Evolutionary conservation across 2,113 vertebrate genomes (phyloP).

Genomic region (Laticauda laticaudata): DNA sequence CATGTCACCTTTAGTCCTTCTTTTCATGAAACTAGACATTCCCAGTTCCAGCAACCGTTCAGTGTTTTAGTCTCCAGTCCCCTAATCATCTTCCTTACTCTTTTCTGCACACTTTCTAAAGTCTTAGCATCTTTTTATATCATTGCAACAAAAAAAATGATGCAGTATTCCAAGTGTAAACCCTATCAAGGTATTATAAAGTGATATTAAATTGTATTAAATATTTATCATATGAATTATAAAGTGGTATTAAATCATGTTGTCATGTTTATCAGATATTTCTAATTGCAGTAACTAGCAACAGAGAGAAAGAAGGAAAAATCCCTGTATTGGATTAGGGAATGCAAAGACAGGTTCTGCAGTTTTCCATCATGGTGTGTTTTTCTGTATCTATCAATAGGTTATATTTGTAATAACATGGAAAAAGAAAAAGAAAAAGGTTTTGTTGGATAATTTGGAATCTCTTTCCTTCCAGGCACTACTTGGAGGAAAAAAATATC

Average conservation of each 20-base stretch:
- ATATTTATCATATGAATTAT: too few relatives aligned
- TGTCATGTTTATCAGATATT: background rate
- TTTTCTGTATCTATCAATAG: background rate
- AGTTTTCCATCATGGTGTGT: background rate
- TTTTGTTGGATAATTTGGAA: background rate
- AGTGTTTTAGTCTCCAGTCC: too few relatives aligned
- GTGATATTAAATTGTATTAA: too few relatives aligned
- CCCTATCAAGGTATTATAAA: too few relatives aligned
- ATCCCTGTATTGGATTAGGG: background rate
- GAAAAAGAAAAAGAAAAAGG: background rate
- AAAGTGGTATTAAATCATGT: background rate
- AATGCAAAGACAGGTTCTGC: background rate
- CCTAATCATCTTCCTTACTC: too few relatives aligned
- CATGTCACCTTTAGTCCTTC: too few relatives aligned
- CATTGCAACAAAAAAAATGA: too few relatives aligned
- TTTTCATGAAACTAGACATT: too few relatives aligned
- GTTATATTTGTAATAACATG: background rate
- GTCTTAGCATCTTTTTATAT: too few relatives aligned
- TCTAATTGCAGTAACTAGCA: background rate
- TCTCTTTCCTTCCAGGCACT: background rate
- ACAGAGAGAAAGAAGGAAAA: background rate
- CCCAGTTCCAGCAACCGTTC: too few relatives aligned
- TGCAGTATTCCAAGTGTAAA: too few relatives aligned
- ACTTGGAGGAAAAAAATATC: background rate
- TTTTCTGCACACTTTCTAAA: too few relatives aligned